phyloP scores from a whole-genome alignment of 2,797 vertebrate genomes.

The Clarias laeviceps region DNA sequence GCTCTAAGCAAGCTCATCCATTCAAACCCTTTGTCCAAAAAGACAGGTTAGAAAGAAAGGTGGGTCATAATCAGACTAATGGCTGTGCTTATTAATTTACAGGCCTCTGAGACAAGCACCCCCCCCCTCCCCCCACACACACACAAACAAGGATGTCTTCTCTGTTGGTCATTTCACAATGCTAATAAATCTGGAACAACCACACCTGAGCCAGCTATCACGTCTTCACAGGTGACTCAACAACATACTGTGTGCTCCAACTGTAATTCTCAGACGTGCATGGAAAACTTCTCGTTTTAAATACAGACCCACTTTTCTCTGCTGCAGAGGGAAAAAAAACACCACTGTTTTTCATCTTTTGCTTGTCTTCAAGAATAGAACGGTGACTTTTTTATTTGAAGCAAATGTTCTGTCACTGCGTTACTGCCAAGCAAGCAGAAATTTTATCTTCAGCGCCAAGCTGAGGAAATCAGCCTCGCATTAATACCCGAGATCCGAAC shows the following conservation, averaged over 20 bases:
- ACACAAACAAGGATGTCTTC: constrained; percentile 15
- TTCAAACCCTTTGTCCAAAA: constrained; percentile 26
- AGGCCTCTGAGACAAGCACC: constrained; percentile 2
- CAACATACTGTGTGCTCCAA: constrained; percentile 21
- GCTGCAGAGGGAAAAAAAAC: neutral
- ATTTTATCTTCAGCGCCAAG: constrained; percentile 36
- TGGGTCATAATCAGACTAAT: constrained; percentile 51
- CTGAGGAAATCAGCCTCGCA: constrained; percentile 45
- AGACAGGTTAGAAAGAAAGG: constrained; percentile 42
- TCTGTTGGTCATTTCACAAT: constrained; percentile 47
- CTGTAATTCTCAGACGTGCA: constrained; percentile 15
- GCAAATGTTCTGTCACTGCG: constrained; percentile 27
- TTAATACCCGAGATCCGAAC: constrained; percentile 37
- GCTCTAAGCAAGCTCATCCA: constrained; percentile 28
- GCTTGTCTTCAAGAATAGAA: constrained; percentile 35
- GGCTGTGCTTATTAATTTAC: constrained; percentile 49
- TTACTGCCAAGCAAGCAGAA: constrained; percentile 49
- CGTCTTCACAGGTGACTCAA: constrained; percentile 45
- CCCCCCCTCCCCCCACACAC: neutral
- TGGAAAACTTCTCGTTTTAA: constrained; percentile 36
- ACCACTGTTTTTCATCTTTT: constrained; percentile 17
- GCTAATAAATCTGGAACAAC: constrained; percentile 50
- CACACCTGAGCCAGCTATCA: constrained; percentile 43
- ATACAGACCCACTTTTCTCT: constrained; percentile 16
- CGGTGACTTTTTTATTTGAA: constrained; percentile 24